Evolutionary conservation across 1,140 invertebrate genomes (phyloP).

Genomic region (Zophobas morio): DNA sequence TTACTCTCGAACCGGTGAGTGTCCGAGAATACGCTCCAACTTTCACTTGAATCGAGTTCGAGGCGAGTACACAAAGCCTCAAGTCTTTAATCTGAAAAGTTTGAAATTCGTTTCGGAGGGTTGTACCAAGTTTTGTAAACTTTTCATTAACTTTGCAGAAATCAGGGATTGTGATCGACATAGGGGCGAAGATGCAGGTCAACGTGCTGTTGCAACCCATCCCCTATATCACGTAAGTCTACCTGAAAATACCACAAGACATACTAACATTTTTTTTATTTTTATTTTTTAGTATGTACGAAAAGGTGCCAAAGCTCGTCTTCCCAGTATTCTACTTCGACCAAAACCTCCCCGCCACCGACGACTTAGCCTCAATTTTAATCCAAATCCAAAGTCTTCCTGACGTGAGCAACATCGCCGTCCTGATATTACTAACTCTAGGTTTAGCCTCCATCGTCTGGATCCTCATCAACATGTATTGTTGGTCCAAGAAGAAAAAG

Average conservation of each 20-base stretch:
- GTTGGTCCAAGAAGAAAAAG: conserved; percentile 9
- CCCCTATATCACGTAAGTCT: conserved; percentile 75
- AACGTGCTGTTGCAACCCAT: conserved; percentile 82
- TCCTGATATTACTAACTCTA: conserved; percentile 47
- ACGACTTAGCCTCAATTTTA: conserved; percentile 57
- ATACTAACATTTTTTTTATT: conserved; percentile 7
- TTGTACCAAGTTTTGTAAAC: neutral
- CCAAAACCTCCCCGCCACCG: conserved; percentile 58
- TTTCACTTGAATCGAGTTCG: conserved; percentile 1
- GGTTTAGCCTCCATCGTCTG: conserved; percentile 50
- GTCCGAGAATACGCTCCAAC: neutral
- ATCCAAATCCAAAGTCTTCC: conserved; percentile 62
- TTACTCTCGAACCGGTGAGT: conserved; percentile 80
- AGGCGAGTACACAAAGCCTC: neutral
- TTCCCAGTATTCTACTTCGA: conserved; percentile 64
- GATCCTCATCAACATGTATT: conserved; percentile 43
- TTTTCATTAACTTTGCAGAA: conserved; percentile 58
- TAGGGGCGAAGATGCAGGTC: conserved; percentile 79
- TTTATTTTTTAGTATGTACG: conserved; percentile 57
- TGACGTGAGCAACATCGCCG: conserved; percentile 52
- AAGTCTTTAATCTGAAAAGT: conserved; percentile 8
- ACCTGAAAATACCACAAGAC: neutral
- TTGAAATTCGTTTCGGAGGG: neutral
- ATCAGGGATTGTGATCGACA: conserved; percentile 62
- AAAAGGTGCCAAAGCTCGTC: conserved; percentile 61